Conservation (phyloP, 2,888 invertebrate genomes). For the Lordiphosa andalusiaca region DNA sequence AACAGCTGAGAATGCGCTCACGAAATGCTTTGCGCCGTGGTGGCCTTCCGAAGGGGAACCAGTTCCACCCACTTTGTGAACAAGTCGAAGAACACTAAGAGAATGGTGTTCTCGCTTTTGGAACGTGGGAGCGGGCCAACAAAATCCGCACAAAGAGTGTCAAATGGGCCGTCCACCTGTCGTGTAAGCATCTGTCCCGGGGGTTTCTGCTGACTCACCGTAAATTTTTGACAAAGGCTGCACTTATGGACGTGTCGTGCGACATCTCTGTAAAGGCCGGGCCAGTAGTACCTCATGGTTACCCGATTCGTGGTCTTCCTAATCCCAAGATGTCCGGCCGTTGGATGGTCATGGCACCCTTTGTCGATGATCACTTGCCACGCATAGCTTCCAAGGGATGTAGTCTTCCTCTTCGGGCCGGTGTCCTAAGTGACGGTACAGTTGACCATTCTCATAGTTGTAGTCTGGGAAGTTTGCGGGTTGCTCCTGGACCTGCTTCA, state of each 20-base stretch:
- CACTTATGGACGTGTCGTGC: background rate
- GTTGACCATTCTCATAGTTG: too few relatives aligned
- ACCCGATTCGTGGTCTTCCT: conserved; percentile 23
- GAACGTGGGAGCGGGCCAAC: background rate
- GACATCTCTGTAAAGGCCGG: background rate
- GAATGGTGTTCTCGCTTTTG: background rate
- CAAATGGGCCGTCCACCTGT: background rate
- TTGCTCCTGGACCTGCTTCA: too few relatives aligned
- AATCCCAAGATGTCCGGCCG: conserved; percentile 27
- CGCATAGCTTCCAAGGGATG: too few relatives aligned
- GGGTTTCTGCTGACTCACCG: background rate
- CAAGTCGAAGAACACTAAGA: background rate
- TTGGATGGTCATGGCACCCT: background rate
- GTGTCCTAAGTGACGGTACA: too few relatives aligned
- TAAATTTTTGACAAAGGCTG: background rate
- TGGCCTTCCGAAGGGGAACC: too few relatives aligned
- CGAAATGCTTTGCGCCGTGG: too few relatives aligned
- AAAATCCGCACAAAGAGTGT: too few relatives aligned
- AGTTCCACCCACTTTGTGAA: background rate
- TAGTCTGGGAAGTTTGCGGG: too few relatives aligned
- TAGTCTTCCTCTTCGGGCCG: too few relatives aligned
- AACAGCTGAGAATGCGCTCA: too few relatives aligned
- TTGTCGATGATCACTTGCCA: background rate
- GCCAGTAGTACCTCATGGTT: conserved; percentile 28
- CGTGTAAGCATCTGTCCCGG: background rate